A percentile compares a stretch with the other conserved stretches of the same genome.
Conservation (phyloP, 2,888 invertebrate species). For the Clivina fossor region DNA sequence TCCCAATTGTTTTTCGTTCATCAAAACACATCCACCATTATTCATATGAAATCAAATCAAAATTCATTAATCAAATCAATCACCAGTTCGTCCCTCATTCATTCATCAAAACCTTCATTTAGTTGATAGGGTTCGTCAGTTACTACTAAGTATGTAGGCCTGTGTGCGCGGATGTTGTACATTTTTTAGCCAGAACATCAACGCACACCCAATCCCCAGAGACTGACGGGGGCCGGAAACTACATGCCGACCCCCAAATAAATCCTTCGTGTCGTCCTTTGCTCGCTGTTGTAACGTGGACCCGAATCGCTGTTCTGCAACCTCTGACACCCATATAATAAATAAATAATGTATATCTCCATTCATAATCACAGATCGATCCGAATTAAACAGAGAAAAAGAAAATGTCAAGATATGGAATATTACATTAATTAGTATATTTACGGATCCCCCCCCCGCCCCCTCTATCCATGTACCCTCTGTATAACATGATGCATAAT, state of each 20-base stretch:
- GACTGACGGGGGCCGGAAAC: constrained; percentile 22
- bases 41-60: constrained; percentile 1
- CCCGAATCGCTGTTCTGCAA: constrained; percentile 30
- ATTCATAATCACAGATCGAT: too few relatives aligned
- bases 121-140: constrained; percentile 32
- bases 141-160: constrained; percentile 25
- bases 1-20: too few relatives aligned
- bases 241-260: constrained; percentile 5
- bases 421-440: too few relatives aligned
- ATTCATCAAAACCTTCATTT: constrained; percentile 12
- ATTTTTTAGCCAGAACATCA: too few relatives aligned
- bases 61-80: too few relatives aligned
- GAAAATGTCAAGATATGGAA: too few relatives aligned
- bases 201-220: constrained; percentile 24
- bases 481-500: constrained; percentile 1
- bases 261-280: constrained; percentile 31
- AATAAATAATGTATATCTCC: too few relatives aligned
- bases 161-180: constrained; percentile 12
- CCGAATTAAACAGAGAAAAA: too few relatives aligned
- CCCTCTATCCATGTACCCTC: constrained; percentile 7
- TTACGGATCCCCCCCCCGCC: too few relatives aligned
- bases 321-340: constrained; percentile 17
- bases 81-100: background rate
- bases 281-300: constrained; percentile 33
- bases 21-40: constrained; percentile 1